Base-by-base conservation (phyloP, 1,140 invertebrate genomes). In the Apis dorsata region DNA sequence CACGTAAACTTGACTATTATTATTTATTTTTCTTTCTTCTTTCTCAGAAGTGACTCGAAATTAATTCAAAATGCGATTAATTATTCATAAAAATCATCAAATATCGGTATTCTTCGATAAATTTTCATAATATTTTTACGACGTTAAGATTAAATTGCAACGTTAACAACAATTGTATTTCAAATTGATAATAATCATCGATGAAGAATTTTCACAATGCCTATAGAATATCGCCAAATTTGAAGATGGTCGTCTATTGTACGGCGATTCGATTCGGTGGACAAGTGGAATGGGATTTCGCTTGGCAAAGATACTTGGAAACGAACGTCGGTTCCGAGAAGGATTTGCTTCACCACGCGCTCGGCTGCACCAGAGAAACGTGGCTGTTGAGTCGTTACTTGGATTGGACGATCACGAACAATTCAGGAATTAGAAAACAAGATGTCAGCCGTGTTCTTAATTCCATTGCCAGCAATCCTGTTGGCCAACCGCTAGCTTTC, bases 271-370 rank as follows among this genome's bases (percentile, higher is more conserved):
- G 96, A 77, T 95, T 96, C 19, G 98, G 98, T 5, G 96, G 96
- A 0, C 95, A 96, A 78, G 93, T 95, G 9, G 97, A 98, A 90
- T 99, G 98, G 98, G 94, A 98, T 53, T 98, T 98, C 91, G 95
- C 96, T 0, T 97, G 97, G 95, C 94, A 97, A 62, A 94, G 96
- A 24, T 99, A 97, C 89, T 87, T 95, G 19, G 95, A 95, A 9
- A 95, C 96, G 0, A 96, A 96, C 82, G 96, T 97, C 1, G 97
- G 96, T 0, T 95, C 96, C 0, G 97, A 98, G 90, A 96, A 97
- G 88, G 96, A 96, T 79, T 91, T 96, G 13, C 92, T 98, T 10
- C 92, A 98, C 0, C 94, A 94, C n/a, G 96, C 97, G 0, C 91
- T 99, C 13, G 97, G 97, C 0, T 98, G 98, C 87, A 96, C 96